These are phyloP conservation scores for Pseudococcus viburni DNA, from an alignment of 2,888 invertebrate genomes.

Conservation along the genomic window DNA sequence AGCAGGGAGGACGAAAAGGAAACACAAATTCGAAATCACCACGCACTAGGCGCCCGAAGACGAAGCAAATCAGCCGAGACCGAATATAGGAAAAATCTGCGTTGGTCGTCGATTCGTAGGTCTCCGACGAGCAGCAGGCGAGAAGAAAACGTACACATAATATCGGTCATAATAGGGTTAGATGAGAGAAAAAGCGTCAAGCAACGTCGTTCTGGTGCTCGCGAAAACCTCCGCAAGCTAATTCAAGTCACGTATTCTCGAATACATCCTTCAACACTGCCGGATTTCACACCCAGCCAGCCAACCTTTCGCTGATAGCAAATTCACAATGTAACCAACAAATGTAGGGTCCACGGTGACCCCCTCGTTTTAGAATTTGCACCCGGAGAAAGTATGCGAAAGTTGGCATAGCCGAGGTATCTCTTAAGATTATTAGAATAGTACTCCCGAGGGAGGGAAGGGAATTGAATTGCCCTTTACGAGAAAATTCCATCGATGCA, in stretches of 20 bases:
- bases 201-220: neutral
- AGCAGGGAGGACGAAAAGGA: neutral
- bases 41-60: neutral
- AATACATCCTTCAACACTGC: slow-evolving; percentile 30
- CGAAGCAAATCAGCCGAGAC: slow-evolving; percentile 17
- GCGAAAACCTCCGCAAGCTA: neutral
- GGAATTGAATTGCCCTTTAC: neutral
- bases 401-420: neutral
- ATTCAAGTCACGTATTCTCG: slow-evolving; percentile 14
- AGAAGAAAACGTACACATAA: slow-evolving; percentile 48
- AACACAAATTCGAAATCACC: neutral
- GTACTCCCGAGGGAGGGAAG: neutral
- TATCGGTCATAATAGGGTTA: slow-evolving; percentile 64
- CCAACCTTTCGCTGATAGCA: neutral
- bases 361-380: neutral
- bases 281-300: neutral
- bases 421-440: slow-evolving; percentile 45
- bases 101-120: neutral
- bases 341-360: neutral
- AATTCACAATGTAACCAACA: neutral
- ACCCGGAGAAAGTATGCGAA: neutral
- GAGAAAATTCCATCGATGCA: slow-evolving; percentile 34
- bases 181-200: slow-evolving; percentile 37
- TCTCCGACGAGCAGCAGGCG: neutral
- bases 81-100: neutral